Conservation (phyloP, 2,888 invertebrate genomes). For the Timandra comae region DNA sequence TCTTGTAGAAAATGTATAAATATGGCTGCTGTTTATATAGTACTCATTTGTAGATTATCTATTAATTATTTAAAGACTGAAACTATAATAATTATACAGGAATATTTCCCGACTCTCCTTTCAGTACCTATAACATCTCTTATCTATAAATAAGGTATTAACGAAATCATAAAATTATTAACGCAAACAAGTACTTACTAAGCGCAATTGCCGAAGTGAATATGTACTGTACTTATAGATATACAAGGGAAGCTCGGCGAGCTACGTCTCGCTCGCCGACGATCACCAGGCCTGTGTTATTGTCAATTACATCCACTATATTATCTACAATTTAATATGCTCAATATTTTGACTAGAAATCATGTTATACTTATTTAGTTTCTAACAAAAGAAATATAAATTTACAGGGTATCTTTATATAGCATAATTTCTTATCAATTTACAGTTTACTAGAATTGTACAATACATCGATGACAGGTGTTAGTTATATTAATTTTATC, state of each 20-base stretch:
- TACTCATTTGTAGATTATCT: constrained; percentile 13
- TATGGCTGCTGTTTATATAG: constrained; percentile 29
- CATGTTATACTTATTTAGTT: constrained; percentile 70
- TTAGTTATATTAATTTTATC: constrained; percentile 28
- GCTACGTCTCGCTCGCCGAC: constrained; percentile 25
- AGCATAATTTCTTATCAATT: constrained; percentile 69
- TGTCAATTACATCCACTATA: constrained; percentile 72
- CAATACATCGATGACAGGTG: constrained; percentile 67
- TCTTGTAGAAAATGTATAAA: constrained; percentile 50
- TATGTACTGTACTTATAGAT: constrained; percentile 56
- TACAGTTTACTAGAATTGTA: constrained; percentile 70
- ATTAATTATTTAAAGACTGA: constrained; percentile 18
- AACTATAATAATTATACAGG: constrained; percentile 8
- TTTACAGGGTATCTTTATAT: constrained; percentile 60
- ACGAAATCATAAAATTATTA: constrained; percentile 53
- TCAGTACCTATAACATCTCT: constrained; percentile 19
- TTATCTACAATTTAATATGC: constrained; percentile 73
- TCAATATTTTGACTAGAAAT: constrained; percentile 78
- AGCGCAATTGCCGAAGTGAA: constrained; percentile 38
- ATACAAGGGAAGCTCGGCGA: constrained; percentile 41
- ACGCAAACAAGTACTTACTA: constrained; percentile 40
- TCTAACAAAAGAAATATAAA: constrained; percentile 70
- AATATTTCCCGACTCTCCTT: too few relatives aligned
- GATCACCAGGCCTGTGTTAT: constrained; percentile 67
- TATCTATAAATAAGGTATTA: constrained; percentile 39